phyloP scores from a whole-genome alignment of 2,797 vertebrate species.

The Phylloscopus collybita region DNA sequence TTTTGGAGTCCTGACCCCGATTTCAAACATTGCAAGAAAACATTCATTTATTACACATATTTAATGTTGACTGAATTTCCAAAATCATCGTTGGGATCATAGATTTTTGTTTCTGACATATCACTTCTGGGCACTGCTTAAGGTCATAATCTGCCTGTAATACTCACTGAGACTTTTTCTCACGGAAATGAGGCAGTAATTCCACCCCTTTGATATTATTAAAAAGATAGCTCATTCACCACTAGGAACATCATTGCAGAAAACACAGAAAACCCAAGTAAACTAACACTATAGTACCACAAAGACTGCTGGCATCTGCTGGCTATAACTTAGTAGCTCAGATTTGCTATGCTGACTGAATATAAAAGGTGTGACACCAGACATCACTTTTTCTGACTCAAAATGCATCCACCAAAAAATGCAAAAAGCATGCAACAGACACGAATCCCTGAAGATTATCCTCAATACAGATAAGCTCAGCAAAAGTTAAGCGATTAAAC shows the following conservation, averaged over 20 bases:
- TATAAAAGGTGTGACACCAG: not conserved
- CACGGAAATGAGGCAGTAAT: not conserved
- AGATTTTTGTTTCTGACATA: not conserved
- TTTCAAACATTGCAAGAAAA: not conserved
- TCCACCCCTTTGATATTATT: not conserved
- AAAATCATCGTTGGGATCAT: not conserved
- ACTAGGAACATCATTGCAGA: not conserved
- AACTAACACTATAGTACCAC: not conserved
- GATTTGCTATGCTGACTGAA: not conserved
- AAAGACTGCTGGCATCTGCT: not conserved
- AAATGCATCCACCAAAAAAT: not conserved
- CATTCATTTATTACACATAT: not conserved
- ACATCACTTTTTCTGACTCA: not conserved
- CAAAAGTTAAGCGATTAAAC: not conserved
- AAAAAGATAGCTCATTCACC: not conserved
- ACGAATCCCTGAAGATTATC: not conserved
- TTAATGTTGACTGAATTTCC: not conserved
- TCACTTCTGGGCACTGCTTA: not conserved
- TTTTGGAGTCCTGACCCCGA: not conserved
- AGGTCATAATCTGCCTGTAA: not conserved
- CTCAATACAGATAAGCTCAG: not conserved
- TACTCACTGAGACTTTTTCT: not conserved
- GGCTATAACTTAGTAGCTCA: not conserved
- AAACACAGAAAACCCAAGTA: not conserved
- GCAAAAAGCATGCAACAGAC: not conserved